Percentiles rank a stretch among this genome's conserved stretches.
Conservation (phyloP, 2,113 vertebrate genomes). For the Vidua chalybeata region DNA sequence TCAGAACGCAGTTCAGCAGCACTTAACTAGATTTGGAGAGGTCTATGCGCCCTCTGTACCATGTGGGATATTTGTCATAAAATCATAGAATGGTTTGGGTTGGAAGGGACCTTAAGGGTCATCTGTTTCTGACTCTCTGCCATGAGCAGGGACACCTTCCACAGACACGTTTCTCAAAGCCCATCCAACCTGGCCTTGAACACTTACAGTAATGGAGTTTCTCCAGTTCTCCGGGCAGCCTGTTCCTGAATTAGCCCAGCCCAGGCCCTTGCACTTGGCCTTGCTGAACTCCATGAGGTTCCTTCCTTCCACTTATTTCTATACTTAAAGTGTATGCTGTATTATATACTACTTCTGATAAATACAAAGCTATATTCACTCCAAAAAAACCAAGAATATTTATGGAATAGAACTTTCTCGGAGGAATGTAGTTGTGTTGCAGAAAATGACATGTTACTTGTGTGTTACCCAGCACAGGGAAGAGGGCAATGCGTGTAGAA, state of each 20-base stretch:
- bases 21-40: background rate
- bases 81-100: background rate
- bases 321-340: background rate
- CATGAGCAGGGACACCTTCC: background rate
- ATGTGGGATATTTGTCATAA: background rate
- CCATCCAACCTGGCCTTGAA: background rate
- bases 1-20: background rate
- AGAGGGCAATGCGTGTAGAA: background rate
- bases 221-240: background rate
- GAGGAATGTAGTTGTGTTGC: background rate
- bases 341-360: background rate
- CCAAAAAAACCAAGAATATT: background rate
- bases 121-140: background rate
- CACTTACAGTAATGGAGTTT: background rate
- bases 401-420: background rate
- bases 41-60: background rate
- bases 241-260: background rate
- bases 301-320: background rate
- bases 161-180: background rate
- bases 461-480: background rate
- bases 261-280: background rate
- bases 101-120: background rate
- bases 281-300: background rate
- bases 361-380: background rate
- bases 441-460: background rate